A percentile compares a stretch with the other conserved stretches of the same genome.
These are phyloP conservation scores for Parotocinclus haroldoi DNA, from an alignment of 2,797 vertebrate species.

Conservation along the genomic window DNA sequence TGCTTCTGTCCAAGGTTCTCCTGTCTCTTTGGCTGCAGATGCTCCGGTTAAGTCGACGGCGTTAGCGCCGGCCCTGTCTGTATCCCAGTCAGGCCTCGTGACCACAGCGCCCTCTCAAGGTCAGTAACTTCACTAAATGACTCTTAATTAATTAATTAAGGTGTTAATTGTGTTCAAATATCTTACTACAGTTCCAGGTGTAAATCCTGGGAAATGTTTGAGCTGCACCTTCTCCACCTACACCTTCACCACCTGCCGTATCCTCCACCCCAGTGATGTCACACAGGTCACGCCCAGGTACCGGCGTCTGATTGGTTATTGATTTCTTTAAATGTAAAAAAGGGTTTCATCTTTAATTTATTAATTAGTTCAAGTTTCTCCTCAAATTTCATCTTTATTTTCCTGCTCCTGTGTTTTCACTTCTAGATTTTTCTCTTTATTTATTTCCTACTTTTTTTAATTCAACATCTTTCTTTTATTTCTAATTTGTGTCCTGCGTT, in stretches of 20 bases:
- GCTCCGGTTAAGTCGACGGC: slow-evolving; percentile 8
- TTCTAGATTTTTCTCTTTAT: too few species aligned
- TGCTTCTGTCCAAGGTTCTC: slow-evolving; percentile 36
- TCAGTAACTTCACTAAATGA: slow-evolving; percentile 33
- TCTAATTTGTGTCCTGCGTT: neutral
- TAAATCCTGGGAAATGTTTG: slow-evolving; percentile 90
- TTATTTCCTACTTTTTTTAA: neutral
- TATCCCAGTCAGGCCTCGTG: slow-evolving; percentile 16
- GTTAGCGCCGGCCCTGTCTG: neutral
- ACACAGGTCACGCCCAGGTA: slow-evolving; percentile 93
- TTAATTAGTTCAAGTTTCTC: neutral
- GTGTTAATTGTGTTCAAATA: neutral
- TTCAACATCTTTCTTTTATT: neutral
- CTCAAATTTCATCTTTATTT: too few species aligned
- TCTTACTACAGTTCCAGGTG: slow-evolving; percentile 64
- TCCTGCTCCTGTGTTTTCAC: too few species aligned
- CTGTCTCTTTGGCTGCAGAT: slow-evolving; percentile 14
- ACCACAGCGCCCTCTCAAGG: slow-evolving; percentile 60
- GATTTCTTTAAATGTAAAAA: too few species aligned
- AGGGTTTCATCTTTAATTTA: neutral
- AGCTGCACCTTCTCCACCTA: slow-evolving; percentile 92
- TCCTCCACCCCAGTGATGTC: slow-evolving; percentile 91
- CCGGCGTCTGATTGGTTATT: neutral
- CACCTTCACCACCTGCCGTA: slow-evolving; percentile 94
- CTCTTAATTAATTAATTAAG: neutral